phyloP scores from a whole-genome alignment of 53 echinoderm and acorn worm genomes.

The Zoroaster sp. region DNA sequence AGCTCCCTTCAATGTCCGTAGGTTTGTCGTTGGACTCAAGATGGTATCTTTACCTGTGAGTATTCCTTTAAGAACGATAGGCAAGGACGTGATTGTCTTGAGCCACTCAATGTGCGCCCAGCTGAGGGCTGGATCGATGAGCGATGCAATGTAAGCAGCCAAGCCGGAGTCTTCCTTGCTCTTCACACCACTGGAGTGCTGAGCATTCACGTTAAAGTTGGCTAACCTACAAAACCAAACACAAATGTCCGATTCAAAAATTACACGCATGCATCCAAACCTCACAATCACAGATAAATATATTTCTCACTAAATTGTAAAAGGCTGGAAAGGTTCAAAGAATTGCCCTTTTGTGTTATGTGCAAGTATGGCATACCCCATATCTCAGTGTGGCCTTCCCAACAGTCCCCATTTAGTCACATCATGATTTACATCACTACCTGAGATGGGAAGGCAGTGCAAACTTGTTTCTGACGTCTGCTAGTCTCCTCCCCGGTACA shows the following conservation, averaged over 20 bases:
- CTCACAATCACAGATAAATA: background rate
- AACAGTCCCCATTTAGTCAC: too few relatives aligned
- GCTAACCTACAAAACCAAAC: conserved; percentile 51
- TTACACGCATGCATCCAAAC: background rate
- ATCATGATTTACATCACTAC: too few relatives aligned
- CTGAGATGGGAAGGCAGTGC: conserved; percentile 66
- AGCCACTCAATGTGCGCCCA: conserved; percentile 90
- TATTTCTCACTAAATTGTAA: too few relatives aligned
- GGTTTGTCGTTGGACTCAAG: too few relatives aligned
- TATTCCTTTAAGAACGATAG: conserved; percentile 84
- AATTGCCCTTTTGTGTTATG: too few relatives aligned
- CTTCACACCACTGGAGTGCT: conserved; percentile 57
- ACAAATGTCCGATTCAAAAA: background rate
- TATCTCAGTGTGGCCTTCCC: too few relatives aligned
- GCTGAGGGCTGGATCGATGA: conserved; percentile 36
- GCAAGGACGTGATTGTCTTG: conserved; percentile 72
- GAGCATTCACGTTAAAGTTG: conserved; percentile 45
- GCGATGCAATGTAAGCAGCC: conserved; percentile 69
- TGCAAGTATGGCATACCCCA: too few relatives aligned
- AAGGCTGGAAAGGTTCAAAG: too few relatives aligned
- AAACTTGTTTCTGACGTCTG: conserved; percentile 83
- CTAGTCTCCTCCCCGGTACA: conserved; percentile 61
- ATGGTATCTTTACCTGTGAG: conserved; percentile 82
- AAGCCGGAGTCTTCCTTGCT: conserved; percentile 60
- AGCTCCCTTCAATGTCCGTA: too few relatives aligned